A percentile compares a stretch with the other conserved stretches of the same genome.
phyloP scores from a whole-genome alignment of 2,888 invertebrate genomes.

The Lomographa bimaculata region DNA sequence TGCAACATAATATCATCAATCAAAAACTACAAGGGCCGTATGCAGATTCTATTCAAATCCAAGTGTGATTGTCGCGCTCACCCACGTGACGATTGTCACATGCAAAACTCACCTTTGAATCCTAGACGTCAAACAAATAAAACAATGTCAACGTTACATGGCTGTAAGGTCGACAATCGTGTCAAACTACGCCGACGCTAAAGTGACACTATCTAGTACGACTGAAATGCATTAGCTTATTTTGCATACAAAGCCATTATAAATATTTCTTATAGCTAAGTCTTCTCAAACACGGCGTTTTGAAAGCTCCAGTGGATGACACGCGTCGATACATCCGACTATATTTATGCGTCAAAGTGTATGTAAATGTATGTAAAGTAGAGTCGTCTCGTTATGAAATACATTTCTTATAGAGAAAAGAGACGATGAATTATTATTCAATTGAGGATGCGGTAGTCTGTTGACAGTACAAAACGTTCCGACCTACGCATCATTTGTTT shows the following conservation, averaged over 20 bases:
- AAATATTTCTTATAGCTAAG: conserved; percentile 72
- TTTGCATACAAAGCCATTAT: conserved; percentile 82
- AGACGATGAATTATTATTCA: conserved; percentile 44
- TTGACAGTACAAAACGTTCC: conserved; percentile 32
- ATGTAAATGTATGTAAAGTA: conserved; percentile 75
- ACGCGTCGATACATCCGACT: conserved; percentile 66
- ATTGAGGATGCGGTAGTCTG: conserved; percentile 40
- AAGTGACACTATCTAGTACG: conserved; percentile 56
- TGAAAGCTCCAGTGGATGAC: conserved; percentile 72
- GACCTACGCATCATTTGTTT: conserved; percentile 23
- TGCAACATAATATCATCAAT: conserved; percentile 66
- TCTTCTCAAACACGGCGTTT: conserved; percentile 60
- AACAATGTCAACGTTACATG: conserved; percentile 44
- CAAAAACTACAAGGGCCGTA: conserved; percentile 63
- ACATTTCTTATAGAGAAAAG: conserved; percentile 41
- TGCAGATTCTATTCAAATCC: conserved; percentile 70
- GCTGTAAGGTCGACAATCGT: conserved; percentile 61
- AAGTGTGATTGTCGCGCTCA: conserved; percentile 54
- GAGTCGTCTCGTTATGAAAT: conserved; percentile 61
- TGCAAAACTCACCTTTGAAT: conserved; percentile 47
- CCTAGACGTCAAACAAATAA: conserved; percentile 41
- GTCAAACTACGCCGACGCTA: conserved; percentile 46
- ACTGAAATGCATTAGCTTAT: conserved; percentile 68
- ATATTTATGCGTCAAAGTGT: conserved; percentile 60
- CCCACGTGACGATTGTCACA: conserved; percentile 54